Base-by-base conservation (phyloP, 2,888 invertebrate species). In the Lissocephala sabroskyi region DNA sequence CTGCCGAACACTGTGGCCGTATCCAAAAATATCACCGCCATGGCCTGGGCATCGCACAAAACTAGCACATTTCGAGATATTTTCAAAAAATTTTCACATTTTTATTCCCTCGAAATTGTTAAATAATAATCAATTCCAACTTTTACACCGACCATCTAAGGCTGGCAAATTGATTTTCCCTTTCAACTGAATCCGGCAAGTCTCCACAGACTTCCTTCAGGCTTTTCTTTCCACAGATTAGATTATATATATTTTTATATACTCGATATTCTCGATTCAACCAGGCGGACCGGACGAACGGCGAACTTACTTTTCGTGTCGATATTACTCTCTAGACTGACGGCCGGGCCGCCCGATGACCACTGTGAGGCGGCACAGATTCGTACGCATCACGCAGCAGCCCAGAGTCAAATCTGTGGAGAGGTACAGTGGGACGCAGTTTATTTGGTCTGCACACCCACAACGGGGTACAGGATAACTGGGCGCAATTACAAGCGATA, bases 301-400 rank as follows among this genome's bases (percentile, higher is more conserved):
- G 54, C 74, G 48, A 75, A 80, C 82, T 82, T 82, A 82, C 82
- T 81, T 80, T 75, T 82, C 82, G 82, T 82, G 81, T 81, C 82
- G 82, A 81, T 80, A 80, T 80, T 82, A 79, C 82, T 78, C 82
- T 80, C 77, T 73, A 82, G 82, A 81, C 83, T 83, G 76, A 75
- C 70, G 66, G 59, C 59, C 53, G 49, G 49, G 49, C 36, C 18
- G 33, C 26, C n/a, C 13, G 45, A 42, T 41, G 45, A 53, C 64
- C 48, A 49, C 62, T 59, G 59, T 49, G 56, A 55, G 6, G 35
- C 52, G 57, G 52, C 59, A 26, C 53, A 63, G 49, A 54, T 11
- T 7, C 16, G 56, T 61, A 68, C 65, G 63, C 73, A 68, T 48
- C 63, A 63, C 63, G 52, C 63, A 59, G 66, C 49, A 49, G 45